These are phyloP conservation scores for Drosophila mettleri DNA, from an alignment of 2,888 invertebrate species.

Conservation along the genomic window DNA sequence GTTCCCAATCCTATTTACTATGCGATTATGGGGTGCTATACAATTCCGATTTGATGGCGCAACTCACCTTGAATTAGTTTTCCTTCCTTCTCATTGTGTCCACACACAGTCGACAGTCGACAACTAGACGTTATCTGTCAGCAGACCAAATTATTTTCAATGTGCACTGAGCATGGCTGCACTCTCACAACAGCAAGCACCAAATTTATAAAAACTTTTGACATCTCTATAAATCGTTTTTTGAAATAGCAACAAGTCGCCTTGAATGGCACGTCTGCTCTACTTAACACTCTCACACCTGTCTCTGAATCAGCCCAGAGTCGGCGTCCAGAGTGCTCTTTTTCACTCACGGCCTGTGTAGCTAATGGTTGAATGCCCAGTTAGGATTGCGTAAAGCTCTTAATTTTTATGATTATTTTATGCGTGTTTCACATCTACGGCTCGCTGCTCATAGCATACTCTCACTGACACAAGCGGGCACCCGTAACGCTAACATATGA, in stretches of 20 bases:
- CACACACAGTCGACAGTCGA: conserved; percentile 6
- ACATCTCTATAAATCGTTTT: conserved; percentile 52
- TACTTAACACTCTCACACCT: conserved; percentile 69
- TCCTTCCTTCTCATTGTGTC: conserved; percentile 39
- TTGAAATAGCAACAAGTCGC: conserved; percentile 40
- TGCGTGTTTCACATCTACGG: conserved; percentile 65
- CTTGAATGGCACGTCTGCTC: conserved; percentile 61
- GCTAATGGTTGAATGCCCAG: conserved; percentile 45
- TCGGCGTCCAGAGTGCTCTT: conserved; percentile 38
- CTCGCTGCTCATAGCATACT: conserved; percentile 56
- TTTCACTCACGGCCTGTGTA: conserved; percentile 40
- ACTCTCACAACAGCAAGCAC: conserved; percentile 26
- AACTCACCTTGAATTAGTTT: conserved; percentile 70
- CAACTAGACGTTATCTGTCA: conserved; percentile 14
- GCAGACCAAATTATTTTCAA: conserved; percentile 44
- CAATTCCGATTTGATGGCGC: conserved; percentile 31
- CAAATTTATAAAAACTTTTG: conserved; percentile 52
- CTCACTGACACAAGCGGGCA: conserved; percentile 30
- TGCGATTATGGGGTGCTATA: conserved; percentile 8
- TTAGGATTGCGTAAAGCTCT: conserved; percentile 67
- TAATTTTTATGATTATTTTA: conserved; percentile 76
- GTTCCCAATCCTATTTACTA: conserved; percentile 16
- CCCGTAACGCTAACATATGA: conserved; percentile 31
- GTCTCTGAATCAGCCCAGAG: conserved; percentile 24
- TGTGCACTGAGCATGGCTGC: conserved; percentile 52